Evolutionary conservation across 2,797 vertebrate genomes (phyloP).

Genomic region (Siniperca obscura): DNA sequence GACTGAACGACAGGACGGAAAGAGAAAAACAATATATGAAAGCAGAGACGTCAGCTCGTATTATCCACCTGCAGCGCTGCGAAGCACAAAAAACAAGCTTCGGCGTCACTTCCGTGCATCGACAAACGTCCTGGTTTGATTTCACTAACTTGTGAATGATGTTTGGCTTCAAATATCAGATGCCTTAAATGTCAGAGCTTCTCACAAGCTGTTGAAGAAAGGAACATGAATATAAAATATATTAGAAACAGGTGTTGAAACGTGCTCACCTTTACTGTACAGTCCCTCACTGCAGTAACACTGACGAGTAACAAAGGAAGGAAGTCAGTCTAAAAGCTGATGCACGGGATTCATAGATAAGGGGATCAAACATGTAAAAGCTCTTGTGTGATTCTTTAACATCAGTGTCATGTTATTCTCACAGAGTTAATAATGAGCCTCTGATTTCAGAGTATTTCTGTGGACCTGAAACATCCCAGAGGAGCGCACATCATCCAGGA

Average conservation of each 20-base stretch:
- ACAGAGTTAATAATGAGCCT: neutral
- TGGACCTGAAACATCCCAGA: slow-evolving; percentile 91
- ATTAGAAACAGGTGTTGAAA: too few species aligned
- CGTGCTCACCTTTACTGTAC: too few species aligned
- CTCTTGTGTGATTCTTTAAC: neutral
- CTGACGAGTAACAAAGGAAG: too few species aligned
- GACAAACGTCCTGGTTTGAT: neutral
- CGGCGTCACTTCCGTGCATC: too few species aligned
- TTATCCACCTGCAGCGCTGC: neutral
- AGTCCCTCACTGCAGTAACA: too few species aligned
- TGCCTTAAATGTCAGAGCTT: neutral
- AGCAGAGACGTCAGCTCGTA: too few species aligned
- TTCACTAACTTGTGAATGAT: neutral
- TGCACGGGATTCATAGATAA: too few species aligned
- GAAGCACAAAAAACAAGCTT: neutral
- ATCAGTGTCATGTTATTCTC: neutral
- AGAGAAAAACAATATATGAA: too few species aligned
- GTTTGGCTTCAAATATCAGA: neutral
- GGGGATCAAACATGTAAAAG: neutral
- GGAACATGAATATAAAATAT: neutral
- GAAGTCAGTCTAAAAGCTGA: too few species aligned
- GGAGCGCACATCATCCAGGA: slow-evolving; percentile 88
- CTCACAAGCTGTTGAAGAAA: neutral
- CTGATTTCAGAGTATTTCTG: slow-evolving; percentile 71
- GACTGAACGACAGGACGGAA: too few species aligned